phyloP scores from a whole-genome alignment of 2,888 invertebrate species.

The Lithophane socia region DNA sequence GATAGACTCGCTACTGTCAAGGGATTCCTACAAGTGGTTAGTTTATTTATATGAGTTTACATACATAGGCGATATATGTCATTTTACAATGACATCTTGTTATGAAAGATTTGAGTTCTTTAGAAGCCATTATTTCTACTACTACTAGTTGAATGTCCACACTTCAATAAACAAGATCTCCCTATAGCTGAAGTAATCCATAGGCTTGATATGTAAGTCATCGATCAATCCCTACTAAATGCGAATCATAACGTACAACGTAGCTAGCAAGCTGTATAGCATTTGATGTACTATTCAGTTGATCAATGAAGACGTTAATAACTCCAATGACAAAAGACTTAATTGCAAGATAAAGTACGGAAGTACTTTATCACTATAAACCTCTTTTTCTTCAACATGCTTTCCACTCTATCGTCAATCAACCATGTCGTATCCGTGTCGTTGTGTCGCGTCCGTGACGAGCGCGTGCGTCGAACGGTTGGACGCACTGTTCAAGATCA shows the following conservation, averaged over 20 bases:
- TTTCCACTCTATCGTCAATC: constrained; percentile 20
- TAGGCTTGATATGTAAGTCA: neutral
- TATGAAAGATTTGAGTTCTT: neutral
- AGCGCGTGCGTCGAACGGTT: constrained; percentile 1
- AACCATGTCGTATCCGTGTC: constrained; percentile 51
- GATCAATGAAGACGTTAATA: neutral
- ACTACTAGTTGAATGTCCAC: neutral
- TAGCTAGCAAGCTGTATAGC: neutral
- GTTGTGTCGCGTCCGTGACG: constrained; percentile 39
- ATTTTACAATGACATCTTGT: neutral
- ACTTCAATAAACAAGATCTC: neutral
- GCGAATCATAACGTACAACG: neutral
- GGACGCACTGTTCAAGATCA: constrained; percentile 47
- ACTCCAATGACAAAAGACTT: neutral
- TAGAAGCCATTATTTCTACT: neutral
- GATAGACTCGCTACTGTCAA: neutral
- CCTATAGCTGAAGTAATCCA: neutral
- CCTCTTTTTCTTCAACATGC: neutral
- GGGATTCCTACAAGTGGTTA: neutral
- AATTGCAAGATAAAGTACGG: no score
- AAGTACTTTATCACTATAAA: neutral
- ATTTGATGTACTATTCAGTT: neutral
- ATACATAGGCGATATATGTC: neutral
- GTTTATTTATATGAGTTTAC: neutral
- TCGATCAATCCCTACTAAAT: neutral